Evolutionary conservation across 2,888 invertebrate species (phyloP), one percentile per base, ranked within the genome.

Genomic region (Pammene aurita): DNA sequence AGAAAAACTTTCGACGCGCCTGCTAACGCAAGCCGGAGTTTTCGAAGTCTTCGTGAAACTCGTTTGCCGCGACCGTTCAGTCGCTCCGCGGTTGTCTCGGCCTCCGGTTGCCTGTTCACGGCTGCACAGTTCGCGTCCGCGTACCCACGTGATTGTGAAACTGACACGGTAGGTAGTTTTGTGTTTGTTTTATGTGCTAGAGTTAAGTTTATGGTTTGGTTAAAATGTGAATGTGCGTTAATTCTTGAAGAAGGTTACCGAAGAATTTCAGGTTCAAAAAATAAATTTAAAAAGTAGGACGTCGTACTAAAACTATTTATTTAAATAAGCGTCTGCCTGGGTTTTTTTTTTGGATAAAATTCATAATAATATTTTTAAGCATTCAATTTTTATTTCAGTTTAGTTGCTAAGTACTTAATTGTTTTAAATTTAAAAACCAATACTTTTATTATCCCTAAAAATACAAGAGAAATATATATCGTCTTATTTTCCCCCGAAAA

Each of bases 111-210:
- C 9, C 10, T 14, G 26, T 50, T 35, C 50, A n/a, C 56, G 18
- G n/a, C 18, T n/a, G 34, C 63, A 6, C 35, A 35, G 35, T n/a
- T n/a, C 50, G 16, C 50, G 44, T 16, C 48, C 42, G 42, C 44
- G 50, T 62, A 42, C 5, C 50, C 67, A 57, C 67, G 67, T 67
- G 67, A 62, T 56, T 62, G 48, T 63, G 42, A 57, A 67, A 34
- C 63, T 57, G 38, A 60, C 18, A 67, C 62, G 62, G 63, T 67
- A 67, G 50, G 57, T 67, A 46, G 11, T 11, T 16, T 42, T 56
- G 48, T 41, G 16, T 62, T 41, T 13, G 38, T 13, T 26, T 5
- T 46, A 5, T 26, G 44, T 34, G 58, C n/a, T 58, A 42, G 16
- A 41, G 5, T 57, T 41, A 57, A 41, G 16, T 11, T 10, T 14